A percentile compares a stretch with the other conserved stretches of the same genome.
These are phyloP conservation scores for Fissipunctia ypsillon DNA, from an alignment of 2,888 invertebrate genomes.

Conservation along the genomic window DNA sequence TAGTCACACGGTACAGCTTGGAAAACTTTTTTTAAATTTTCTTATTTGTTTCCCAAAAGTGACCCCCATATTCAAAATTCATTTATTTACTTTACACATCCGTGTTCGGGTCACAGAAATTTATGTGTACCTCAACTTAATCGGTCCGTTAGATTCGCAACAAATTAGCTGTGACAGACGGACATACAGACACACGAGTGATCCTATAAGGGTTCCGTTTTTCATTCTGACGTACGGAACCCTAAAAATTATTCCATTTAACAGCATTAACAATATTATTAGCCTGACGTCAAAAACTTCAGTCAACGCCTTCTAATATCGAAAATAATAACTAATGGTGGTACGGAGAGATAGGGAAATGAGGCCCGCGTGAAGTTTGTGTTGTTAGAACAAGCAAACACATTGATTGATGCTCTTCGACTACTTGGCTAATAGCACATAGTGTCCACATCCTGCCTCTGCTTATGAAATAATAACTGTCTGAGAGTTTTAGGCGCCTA, in stretches of 20 bases:
- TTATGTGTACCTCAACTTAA: no score
- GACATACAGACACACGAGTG: no score
- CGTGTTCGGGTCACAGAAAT: no score
- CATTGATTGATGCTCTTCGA: constrained; percentile 55
- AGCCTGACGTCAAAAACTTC: not conserved
- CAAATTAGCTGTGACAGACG: no score
- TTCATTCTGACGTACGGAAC: no score
- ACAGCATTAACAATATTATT: not conserved
- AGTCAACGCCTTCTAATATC: constrained; percentile 18
- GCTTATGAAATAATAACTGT: constrained; percentile 29
- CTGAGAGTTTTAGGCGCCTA: not conserved
- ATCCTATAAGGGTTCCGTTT: no score
- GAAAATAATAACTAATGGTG: constrained; percentile 11
- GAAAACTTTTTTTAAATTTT: no score
- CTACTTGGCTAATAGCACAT: constrained; percentile 17
- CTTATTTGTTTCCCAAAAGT: no score
- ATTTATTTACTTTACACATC: no score
- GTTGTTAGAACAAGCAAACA: constrained; percentile 46
- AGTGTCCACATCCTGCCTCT: constrained; percentile 8
- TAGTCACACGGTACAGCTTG: no score
- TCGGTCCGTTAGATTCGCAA: no score
- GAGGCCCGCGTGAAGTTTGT: constrained; percentile 34
- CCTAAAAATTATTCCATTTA: not conserved
- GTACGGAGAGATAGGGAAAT: constrained; percentile 38
- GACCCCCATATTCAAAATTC: no score